These are phyloP conservation scores for Drosophila equinoxialis DNA, from an alignment of 1,140 invertebrate genomes.

Conservation along the genomic window DNA sequence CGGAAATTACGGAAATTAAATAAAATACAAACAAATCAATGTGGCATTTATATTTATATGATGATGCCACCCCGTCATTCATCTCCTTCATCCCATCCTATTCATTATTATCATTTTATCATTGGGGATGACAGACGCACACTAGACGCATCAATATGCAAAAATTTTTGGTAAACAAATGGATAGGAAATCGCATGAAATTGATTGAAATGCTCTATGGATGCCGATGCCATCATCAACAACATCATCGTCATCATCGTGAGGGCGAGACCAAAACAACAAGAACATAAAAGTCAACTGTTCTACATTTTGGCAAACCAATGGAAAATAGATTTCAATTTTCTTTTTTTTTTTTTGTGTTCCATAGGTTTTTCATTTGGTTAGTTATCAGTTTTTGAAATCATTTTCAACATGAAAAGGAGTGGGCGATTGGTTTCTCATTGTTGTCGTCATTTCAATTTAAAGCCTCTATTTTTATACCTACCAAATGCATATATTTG, in stretches of 20 bases:
- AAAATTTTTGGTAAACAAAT: constrained; percentile 29
- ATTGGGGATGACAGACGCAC: constrained; percentile 41
- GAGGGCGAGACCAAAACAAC: constrained; percentile 1
- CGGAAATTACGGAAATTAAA: constrained; percentile 81
- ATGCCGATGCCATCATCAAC: background rate
- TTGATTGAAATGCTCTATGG: constrained; percentile 17
- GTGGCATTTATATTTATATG: constrained; percentile 73
- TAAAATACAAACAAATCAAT: constrained; percentile 80
- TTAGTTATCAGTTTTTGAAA: constrained; percentile 51
- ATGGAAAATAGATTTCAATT: constrained; percentile 14
- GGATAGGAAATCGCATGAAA: constrained; percentile 48
- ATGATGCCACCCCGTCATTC: constrained; percentile 24
- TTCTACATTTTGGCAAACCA: constrained; percentile 17
- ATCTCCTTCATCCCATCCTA: constrained; percentile 25
- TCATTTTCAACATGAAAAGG: constrained; percentile 29
- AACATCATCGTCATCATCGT: background rate
- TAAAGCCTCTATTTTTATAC: constrained; percentile 18
- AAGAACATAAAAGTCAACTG: constrained; percentile 10
- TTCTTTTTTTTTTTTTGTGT: background rate
- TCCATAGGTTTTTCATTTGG: background rate
- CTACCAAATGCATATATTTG: background rate
- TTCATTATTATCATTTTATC: constrained; percentile 26
- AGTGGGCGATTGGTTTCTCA: constrained; percentile 1
- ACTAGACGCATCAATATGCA: constrained; percentile 11
- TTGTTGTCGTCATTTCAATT: constrained; percentile 6